Evolutionary conservation across 2,113 vertebrate genomes (phyloP).

Genomic region (Mobula hypostoma): DNA sequence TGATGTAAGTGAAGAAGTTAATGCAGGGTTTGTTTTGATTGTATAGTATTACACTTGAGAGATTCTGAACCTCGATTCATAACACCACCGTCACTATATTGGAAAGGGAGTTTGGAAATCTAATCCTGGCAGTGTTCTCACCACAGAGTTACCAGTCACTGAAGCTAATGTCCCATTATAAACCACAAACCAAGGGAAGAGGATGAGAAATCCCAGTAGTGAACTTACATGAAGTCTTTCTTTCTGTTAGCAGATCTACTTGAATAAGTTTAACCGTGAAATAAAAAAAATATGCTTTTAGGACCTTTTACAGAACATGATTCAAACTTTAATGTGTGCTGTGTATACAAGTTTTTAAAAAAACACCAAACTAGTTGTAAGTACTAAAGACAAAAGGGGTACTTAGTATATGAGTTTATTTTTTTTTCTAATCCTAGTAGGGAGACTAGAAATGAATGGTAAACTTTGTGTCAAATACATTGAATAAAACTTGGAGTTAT

Average conservation of each 20-base stretch:
- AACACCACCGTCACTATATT: background rate
- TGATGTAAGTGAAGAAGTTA: background rate
- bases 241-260: background rate
- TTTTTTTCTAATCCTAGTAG: background rate
- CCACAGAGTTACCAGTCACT: background rate
- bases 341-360: background rate
- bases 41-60: background rate
- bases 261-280: background rate
- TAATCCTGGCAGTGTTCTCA: background rate
- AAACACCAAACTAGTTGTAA: background rate
- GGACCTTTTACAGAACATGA: background rate
- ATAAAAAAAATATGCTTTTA: background rate
- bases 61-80: background rate
- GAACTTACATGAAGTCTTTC: too few species aligned
- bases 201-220: too few species aligned
- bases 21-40: background rate
- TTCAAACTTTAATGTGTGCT: background rate
- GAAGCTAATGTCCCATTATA: background rate
- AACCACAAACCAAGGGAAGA: background rate
- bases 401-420: background rate
- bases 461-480: background rate
- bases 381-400: background rate
- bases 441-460: background rate
- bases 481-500: constrained; percentile 15
- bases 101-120: background rate